Conservation (phyloP, 2,113 vertebrate species). For the Grammomys dolichurus region DNA sequence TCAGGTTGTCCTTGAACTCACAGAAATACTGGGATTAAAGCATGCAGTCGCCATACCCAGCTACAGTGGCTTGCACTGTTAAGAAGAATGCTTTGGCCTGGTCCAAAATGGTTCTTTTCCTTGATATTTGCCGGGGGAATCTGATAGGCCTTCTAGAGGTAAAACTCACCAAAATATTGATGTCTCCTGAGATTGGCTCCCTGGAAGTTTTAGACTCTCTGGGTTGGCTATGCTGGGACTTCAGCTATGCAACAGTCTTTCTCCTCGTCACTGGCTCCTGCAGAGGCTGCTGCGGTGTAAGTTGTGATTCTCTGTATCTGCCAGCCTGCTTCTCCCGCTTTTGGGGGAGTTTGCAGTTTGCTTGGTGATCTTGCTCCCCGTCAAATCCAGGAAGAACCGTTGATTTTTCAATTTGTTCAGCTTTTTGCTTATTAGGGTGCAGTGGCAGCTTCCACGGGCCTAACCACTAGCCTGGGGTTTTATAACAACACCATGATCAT, state of each 20-base stretch:
- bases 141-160: not conserved
- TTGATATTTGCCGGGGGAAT: not conserved
- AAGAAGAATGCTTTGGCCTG: not conserved
- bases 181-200: no score
- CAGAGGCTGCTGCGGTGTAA: not conserved
- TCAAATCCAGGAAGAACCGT: not conserved
- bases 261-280: not conserved
- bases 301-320: not conserved
- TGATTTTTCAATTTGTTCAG: conserved; percentile 44
- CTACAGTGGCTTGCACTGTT: not conserved
- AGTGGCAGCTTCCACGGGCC: not conserved
- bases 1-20: not conserved
- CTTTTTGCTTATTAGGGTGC: not conserved
- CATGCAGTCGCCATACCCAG: no score
- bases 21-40: not conserved
- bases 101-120: not conserved
- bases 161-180: not conserved
- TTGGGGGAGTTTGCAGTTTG: not conserved
- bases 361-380: not conserved
- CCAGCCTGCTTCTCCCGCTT: not conserved
- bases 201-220: not conserved
- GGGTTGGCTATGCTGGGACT: not conserved
- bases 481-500: not conserved
- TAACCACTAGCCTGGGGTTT: not conserved
- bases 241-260: not conserved